Percentiles rank a stretch among this genome's conserved stretches.
Conservation (phyloP, 2,888 invertebrate genomes). For the Allygus modestus region DNA sequence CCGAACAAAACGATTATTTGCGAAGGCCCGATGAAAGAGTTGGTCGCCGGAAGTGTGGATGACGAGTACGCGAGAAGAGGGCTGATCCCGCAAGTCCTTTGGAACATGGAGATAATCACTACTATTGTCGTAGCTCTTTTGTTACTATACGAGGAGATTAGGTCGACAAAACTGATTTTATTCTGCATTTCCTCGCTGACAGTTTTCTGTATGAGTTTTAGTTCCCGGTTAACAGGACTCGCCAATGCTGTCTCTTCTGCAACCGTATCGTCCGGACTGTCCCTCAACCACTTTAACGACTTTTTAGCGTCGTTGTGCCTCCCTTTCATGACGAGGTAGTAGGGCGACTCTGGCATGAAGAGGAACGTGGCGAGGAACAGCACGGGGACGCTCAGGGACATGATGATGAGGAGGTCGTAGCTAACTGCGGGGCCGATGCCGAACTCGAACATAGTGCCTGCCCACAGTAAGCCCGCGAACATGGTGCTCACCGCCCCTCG, state of each 20-base stretch:
- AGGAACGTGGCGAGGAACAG: constrained; percentile 76
- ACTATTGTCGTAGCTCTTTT: constrained; percentile 68
- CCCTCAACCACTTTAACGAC: constrained; percentile 63
- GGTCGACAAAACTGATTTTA: constrained; percentile 72
- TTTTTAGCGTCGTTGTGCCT: constrained; percentile 73
- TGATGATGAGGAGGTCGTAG: constrained; percentile 65
- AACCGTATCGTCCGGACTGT: constrained; percentile 57
- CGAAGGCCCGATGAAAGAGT: constrained; percentile 72
- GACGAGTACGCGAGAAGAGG: constrained; percentile 81
- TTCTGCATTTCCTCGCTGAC: constrained; percentile 73
- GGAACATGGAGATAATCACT: constrained; percentile 67
- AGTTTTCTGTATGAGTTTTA: constrained; percentile 69
- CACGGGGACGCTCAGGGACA: constrained; percentile 76
- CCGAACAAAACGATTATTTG: constrained; percentile 76
- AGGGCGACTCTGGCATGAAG: constrained; percentile 81
- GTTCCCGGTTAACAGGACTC: constrained; percentile 64
- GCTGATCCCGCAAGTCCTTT: constrained; percentile 81
- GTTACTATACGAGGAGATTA: constrained; percentile 66
- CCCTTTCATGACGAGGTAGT: constrained; percentile 78
- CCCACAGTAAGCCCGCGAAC: constrained; percentile 67
- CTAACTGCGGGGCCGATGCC: constrained; percentile 65
- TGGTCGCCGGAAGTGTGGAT: constrained; percentile 78
- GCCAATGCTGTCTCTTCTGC: background rate
- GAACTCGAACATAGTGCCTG: constrained; percentile 68
- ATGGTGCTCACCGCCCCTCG: constrained; percentile 68